Evolutionary conservation across 2,797 vertebrate genomes (phyloP), one percentile per base, ranked within the genome.

Genomic region (Sebastes elongatus): DNA sequence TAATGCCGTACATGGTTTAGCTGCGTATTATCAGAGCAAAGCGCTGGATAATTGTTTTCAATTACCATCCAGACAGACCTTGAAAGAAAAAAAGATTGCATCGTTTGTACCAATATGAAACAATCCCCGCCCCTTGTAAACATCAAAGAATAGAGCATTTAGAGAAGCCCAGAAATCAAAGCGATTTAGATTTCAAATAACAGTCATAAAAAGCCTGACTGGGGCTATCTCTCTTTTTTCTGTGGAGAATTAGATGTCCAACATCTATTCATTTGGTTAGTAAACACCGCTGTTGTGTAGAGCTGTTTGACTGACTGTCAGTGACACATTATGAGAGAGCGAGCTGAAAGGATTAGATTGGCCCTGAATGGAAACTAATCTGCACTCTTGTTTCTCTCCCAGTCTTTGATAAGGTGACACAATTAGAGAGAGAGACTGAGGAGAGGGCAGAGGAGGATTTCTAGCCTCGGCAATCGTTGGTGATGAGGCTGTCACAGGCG

Each of bases 291-390:
- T 83, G 85, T 84, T 84, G 71, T 88, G 80, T 62, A 53, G 71
- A 59, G 75, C 84, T 49, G 78, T 87, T 80, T 83, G 85, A 91
- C 77, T 86, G 91, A 89, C 88, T 82, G 76, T 63, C 85, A 78
- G 64, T 84, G 88, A 87, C 84, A 85, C 66, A 76, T 86, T 81
- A 77, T 75, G 78, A 78, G 85, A 87, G 85, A 75, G 80, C 5
- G 67, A 87, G 68, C 80, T 90, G 91, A 94, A 92, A 89, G 89
- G 89, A 93, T 92, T 90, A 90, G 83, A 93, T 89, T 89, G 87
- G 82, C 74, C 46, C 82, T 91, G 88, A 94, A 94, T 89, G 83
- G 85, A 89, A 91, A 92, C 83, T 94, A 92, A 94, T 94, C 91
- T 92, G 74, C 76, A 74, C 84, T 85, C 87, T 90, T 92, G 86